phyloP scores from a whole-genome alignment of 1,140 invertebrate genomes.

The Drosophila watanabei region DNA sequence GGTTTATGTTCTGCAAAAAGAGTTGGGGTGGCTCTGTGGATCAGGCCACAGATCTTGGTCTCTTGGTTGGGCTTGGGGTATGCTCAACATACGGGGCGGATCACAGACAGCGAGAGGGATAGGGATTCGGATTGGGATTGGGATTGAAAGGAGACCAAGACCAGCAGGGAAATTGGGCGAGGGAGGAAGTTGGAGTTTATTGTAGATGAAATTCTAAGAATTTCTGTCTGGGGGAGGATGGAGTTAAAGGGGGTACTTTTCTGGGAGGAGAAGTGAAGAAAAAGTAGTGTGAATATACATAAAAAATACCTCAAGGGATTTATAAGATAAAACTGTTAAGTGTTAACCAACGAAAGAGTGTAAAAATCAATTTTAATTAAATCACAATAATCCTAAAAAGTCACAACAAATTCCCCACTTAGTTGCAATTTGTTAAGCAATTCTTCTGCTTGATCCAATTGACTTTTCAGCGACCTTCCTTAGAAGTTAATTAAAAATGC shows the following conservation, averaged over 20 bases:
- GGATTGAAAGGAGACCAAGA: conserved; percentile 26
- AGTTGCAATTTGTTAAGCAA: background rate
- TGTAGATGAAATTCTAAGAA: conserved; percentile 61
- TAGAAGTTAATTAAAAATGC: conserved; percentile 46
- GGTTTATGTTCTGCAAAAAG: conserved; percentile 80
- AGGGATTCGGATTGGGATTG: too few species aligned
- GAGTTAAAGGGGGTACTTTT: background rate
- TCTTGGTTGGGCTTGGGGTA: conserved; percentile 27
- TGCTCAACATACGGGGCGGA: conserved; percentile 61
- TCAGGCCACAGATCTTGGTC: conserved; percentile 16
- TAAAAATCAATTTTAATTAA: too few species aligned
- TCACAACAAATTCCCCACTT: background rate
- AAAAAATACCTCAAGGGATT: background rate
- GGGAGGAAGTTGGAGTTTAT: conserved; percentile 48
- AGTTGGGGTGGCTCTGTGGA: conserved; percentile 57
- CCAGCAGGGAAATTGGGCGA: conserved; percentile 59
- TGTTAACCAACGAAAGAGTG: background rate
- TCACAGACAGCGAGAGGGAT: conserved; percentile 24
- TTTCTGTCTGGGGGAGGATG: conserved; percentile 22
- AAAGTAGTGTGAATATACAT: background rate
- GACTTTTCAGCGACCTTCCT: conserved; percentile 12
- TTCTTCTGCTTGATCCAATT: background rate
- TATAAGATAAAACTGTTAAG: background rate
- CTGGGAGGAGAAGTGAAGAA: background rate
- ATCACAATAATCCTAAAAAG: too few species aligned